phyloP scores from a whole-genome alignment of 2,113 vertebrate species.

The Sterrhoptilus dennistouni region DNA sequence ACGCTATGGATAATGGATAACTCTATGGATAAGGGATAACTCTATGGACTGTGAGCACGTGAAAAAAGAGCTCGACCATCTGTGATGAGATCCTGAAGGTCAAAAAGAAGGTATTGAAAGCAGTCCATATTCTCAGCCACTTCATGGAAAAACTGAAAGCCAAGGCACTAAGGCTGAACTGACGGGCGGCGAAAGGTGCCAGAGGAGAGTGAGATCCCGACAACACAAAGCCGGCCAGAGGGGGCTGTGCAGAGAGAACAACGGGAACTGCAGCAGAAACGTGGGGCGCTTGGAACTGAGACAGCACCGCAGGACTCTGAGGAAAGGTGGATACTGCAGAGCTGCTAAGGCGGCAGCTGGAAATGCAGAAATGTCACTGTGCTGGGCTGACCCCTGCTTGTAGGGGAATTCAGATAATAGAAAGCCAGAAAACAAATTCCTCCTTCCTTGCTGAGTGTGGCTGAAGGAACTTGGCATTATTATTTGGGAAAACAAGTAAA shows the following conservation, averaged over 20 bases:
- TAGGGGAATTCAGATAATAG: not conserved
- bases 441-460: not conserved
- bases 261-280: not conserved
- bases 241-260: not conserved
- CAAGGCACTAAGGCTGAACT: not conserved
- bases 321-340: not conserved
- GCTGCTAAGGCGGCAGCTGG: not conserved
- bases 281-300: not conserved
- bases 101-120: too few species aligned
- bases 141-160: not conserved
- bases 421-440: not conserved
- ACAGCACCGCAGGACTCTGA: not conserved
- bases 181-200: fast-evolving
- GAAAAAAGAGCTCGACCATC: not conserved
- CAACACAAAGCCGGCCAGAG: not conserved
- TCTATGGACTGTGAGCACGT: fast-evolving
- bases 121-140: not conserved
- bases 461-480: not conserved
- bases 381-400: not conserved
- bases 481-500: not conserved
- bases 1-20: too few species aligned
- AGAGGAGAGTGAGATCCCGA: not conserved
- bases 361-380: not conserved
- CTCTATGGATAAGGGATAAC: too few species aligned
- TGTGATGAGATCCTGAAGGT: not conserved